These are phyloP conservation scores for Microplitis manilae DNA, from an alignment of 2,888 invertebrate genomes.

Conservation along the genomic window DNA sequence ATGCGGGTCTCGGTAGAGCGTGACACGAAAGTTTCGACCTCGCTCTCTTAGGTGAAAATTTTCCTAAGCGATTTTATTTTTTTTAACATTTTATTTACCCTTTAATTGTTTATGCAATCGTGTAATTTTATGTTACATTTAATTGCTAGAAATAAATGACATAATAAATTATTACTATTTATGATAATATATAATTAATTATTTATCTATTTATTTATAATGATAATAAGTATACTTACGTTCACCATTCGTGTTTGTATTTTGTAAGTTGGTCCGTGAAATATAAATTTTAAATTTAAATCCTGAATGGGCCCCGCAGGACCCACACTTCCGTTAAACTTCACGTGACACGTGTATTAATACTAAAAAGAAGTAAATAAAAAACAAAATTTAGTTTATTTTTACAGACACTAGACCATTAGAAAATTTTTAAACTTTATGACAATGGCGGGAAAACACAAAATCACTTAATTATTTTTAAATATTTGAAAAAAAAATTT, in stretches of 20 bases:
- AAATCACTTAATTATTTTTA: not conserved
- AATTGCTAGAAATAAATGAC: not conserved
- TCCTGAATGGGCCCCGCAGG: conserved; percentile 47
- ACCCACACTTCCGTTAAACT: conserved; percentile 41
- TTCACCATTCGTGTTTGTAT: conserved; percentile 36
- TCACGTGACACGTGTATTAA: not conserved
- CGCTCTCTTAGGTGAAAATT: conserved; percentile 36
- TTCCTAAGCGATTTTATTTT: conserved; percentile 17
- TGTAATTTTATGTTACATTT: not conserved
- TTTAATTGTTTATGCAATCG: not conserved
- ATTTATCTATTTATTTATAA: no score
- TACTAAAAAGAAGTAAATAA: not conserved
- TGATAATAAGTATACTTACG: conserved; percentile 26
- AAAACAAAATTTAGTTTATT: not conserved
- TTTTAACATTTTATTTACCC: not conserved
- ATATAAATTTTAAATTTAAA: conserved; percentile 25
- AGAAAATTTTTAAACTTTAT: no score
- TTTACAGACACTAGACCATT: not conserved
- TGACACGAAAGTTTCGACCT: conserved; percentile 46
- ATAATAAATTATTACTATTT: not conserved
- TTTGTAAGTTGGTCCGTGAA: not conserved
- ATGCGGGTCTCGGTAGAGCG: conserved; percentile 40
- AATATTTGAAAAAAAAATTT: not conserved
- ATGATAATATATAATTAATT: not conserved
- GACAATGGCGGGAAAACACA: conserved; percentile 1